Base-by-base conservation (phyloP, 2,113 vertebrate genomes). In the Pachyramphus minor region DNA sequence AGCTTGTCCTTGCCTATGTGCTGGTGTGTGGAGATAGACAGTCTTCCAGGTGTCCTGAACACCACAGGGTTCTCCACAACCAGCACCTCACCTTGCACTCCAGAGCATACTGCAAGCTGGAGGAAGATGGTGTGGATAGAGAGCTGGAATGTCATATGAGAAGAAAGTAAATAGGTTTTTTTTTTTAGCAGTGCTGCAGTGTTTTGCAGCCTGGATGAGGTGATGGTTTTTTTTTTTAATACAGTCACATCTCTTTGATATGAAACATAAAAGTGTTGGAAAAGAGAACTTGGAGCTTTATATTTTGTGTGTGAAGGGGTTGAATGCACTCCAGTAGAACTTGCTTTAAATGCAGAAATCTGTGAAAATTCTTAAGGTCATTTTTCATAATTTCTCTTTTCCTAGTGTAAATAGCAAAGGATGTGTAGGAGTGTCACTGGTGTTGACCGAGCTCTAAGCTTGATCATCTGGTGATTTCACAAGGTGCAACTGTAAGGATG, bases 341-440 rank as follows among this genome's bases (percentile, higher is more conserved):
- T 79, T 55, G 15, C 11, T 91, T 79, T 85, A 85, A 95, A 68
- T 76, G 62, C 66, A 76, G 74, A 79, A 82, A 56, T 87, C n/a
- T 89, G 15, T 78, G 79, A 72, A 73, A 74, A 78, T 64, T 87
- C 27, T 78, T 78, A 71, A 91, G 37, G 62, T 56, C 1, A 7
- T 71, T 92, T 96, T 92, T 90, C 28, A 30, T 44, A 22, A 72
- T 88, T 90, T 84, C 18, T 4, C 23, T 81, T 89, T 95, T 94
- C 56, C 39, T 78, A n/a, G 41, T 62, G 53, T 87, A 84, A 94
- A 77, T 78, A 55, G 37, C 50, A 81, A 45, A 67, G 60, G 39
- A 41, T 67, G 42, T 67, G 50, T 92, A 67, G 83, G 87, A 56
- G 31, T 72, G 14, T 53, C 49, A 56, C 2, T 84, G n/a, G 35